phyloP scores from a whole-genome alignment of 2,797 vertebrate genomes.

The Macrochelys suwanniensis region DNA sequence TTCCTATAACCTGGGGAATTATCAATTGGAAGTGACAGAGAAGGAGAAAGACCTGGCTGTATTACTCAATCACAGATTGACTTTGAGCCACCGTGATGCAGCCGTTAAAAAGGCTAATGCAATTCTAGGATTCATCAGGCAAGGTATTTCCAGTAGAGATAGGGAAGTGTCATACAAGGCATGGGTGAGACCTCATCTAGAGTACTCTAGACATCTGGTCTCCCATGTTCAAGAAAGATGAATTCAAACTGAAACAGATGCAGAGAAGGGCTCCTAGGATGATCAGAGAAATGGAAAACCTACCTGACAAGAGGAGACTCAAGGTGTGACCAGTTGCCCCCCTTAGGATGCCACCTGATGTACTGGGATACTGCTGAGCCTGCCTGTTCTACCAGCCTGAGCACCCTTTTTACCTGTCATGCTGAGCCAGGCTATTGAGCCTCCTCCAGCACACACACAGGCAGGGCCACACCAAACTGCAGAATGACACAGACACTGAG shows the following conservation, averaged over 20 bases:
- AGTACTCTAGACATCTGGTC: background rate
- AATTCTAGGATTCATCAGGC: background rate
- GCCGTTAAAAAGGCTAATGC: background rate
- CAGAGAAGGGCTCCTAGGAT: background rate
- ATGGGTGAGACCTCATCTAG: background rate
- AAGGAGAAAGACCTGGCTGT: background rate
- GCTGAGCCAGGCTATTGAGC: too few species aligned
- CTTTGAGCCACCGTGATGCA: background rate
- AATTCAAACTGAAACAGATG: background rate
- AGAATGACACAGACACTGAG: too few species aligned
- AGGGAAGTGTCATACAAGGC: background rate
- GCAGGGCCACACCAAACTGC: too few species aligned
- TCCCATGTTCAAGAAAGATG: background rate
- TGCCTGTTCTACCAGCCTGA: too few species aligned
- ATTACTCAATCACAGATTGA: background rate
- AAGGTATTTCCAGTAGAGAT: background rate
- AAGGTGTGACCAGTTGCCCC: background rate
- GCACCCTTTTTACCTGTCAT: too few species aligned
- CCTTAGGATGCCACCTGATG: too few species aligned
- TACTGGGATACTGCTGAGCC: too few species aligned
- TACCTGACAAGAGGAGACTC: background rate
- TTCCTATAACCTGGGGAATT: background rate
- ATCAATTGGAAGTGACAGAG: background rate
- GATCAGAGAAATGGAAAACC: background rate
- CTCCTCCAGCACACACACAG: too few species aligned